Percentiles rank a stretch among this genome's conserved stretches.
These are phyloP conservation scores for Pseudococcus viburni DNA, from an alignment of 2,888 invertebrate species.

Conservation along the genomic window DNA sequence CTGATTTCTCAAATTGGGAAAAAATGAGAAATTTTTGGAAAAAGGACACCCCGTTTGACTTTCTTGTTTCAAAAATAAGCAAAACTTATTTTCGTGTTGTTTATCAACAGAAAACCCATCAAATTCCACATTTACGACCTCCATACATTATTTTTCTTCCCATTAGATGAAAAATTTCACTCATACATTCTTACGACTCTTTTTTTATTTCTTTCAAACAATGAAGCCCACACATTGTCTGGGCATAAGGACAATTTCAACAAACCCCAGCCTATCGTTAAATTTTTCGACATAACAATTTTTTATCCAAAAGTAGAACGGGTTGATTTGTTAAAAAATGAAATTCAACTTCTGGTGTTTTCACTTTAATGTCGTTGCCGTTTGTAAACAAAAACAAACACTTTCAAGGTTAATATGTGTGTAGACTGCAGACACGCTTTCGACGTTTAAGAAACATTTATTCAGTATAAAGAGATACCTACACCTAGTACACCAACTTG, in stretches of 20 bases:
- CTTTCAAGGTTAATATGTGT: slow-evolving; percentile 33
- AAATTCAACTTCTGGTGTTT: slow-evolving; percentile 41
- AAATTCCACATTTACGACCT: neutral
- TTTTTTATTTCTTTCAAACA: too few relatives aligned
- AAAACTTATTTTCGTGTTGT: neutral
- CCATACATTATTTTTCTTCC: neutral
- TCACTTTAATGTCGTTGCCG: neutral
- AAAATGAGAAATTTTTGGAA: too few relatives aligned
- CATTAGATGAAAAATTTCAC: neutral
- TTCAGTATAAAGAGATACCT: neutral
- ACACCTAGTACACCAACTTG: neutral
- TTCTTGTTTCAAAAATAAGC: neutral
- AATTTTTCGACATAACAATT: neutral
- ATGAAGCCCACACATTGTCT: neutral
- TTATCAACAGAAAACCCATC: neutral
- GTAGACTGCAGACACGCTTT: slow-evolving; percentile 32
- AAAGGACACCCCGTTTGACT: too few relatives aligned
- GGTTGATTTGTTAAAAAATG: neutral
- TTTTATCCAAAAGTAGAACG: neutral
- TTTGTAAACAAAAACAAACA: slow-evolving; percentile 53
- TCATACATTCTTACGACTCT: neutral
- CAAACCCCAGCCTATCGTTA: neutral
- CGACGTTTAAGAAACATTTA: slow-evolving; percentile 19
- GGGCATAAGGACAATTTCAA: neutral
- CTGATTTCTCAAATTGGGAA: too few relatives aligned